phyloP scores from a whole-genome alignment of 64 coral and sea anemone species.

The Pocillopora verrucosa region DNA sequence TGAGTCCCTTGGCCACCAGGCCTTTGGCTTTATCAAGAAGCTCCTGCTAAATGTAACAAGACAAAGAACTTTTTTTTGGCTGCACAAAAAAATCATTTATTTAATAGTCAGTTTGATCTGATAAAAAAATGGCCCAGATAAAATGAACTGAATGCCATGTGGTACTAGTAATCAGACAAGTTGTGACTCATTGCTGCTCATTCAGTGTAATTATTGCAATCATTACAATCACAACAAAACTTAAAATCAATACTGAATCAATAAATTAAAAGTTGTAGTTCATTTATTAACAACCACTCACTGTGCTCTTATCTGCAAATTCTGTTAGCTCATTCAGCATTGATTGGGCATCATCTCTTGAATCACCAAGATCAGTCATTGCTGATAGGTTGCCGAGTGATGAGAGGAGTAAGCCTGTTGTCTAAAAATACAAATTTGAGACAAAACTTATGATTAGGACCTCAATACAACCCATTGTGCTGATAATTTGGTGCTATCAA shows the following conservation, averaged over 20 bases:
- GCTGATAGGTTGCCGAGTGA: constrained; percentile 64
- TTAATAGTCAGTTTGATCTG: no score
- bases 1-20: constrained; percentile 51
- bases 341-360: constrained; percentile 62
- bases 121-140: no score
- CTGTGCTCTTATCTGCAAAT: constrained; percentile 27
- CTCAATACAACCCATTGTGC: no score
- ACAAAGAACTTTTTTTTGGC: neutral
- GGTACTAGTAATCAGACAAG: no score
- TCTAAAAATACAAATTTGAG: constrained; percentile 1
- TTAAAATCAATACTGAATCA: no score
- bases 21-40: constrained; percentile 58
- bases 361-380: constrained; percentile 85
- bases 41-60: constrained; percentile 21
- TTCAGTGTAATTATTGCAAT: no score
- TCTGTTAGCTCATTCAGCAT: constrained; percentile 56
- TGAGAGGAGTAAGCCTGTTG: constrained; percentile 65
- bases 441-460: neutral
- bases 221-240: no score
- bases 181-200: no score
- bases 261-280: neutral
- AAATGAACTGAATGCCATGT: no score
- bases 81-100: no score
- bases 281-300: neutral
- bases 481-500: no score